Evolutionary conservation across 2,888 invertebrate species (phyloP), one percentile per base, ranked within the genome.

Genomic region (Synergus japonicus): DNA sequence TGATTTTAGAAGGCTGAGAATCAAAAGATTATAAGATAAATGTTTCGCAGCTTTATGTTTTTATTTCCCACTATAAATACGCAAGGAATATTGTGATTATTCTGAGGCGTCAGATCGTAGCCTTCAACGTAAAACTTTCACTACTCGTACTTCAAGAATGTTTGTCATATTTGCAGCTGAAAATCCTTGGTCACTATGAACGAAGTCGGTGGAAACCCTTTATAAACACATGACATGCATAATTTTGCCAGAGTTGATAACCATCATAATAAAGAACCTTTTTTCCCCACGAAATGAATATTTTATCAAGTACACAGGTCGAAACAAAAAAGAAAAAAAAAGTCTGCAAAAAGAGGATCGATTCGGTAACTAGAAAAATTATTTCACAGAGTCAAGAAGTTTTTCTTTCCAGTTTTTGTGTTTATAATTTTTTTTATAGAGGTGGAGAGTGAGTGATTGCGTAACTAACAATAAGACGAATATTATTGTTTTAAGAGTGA

Each of bases 101-200:
- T 41, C 41, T 41, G 41, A 41, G 41, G 1, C 65, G 65, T 65
- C 65, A 41, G 65, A 65, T 29, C n/a, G 29, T 65, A 65, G n/a
- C 65, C 65, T 65, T 65, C 65, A 65, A 65, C 41, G 15, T 65
- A n/a, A 65, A 65, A 65, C 65, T 65, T 65, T 65, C 65, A 65
- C 65, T 65, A 37, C 43, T 65, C 43, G 65, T 41, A 41, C 37
- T 41, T 65, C 65, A 41, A 43, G 41, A 65, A 65, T 65, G 65
- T 65, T 65, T 65, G 41, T 65, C 65, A 65, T 65, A 65, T 65
- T 65, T 65, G 65, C n/a, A 65, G 41, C 29, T 63, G 63, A 63
- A 65, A 65, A 65, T 41, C 65, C 65, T 65, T 65, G 65, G 65
- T 41, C 65, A 41, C 43, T 65, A 65, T 3, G 29, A 29, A 29